These are phyloP conservation scores for Haemorhous mexicanus DNA, from an alignment of 2,113 vertebrate species.

Conservation along the genomic window DNA sequence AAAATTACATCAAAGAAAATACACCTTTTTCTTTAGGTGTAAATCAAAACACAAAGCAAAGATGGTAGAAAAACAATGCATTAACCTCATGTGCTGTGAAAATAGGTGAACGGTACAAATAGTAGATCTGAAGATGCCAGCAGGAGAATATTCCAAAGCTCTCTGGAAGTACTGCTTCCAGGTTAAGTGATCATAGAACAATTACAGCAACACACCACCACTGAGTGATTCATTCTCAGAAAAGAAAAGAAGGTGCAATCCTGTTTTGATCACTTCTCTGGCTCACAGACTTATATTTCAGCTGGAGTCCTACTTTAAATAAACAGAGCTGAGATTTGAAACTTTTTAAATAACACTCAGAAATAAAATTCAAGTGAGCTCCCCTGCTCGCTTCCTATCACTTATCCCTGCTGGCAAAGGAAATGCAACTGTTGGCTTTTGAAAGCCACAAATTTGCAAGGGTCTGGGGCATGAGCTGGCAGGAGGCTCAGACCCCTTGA, in stretches of 20 bases:
- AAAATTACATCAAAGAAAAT: slow-evolving; percentile 33
- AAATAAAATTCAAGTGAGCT: slow-evolving; percentile 9
- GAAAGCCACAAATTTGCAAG: slow-evolving; percentile 61
- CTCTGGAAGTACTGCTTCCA: slow-evolving; percentile 24
- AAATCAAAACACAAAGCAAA: slow-evolving; percentile 43
- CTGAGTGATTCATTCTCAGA: slow-evolving; percentile 23
- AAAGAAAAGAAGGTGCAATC: background rate
- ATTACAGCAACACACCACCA: background rate
- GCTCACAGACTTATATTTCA: slow-evolving; percentile 20
- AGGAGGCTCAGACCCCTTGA: slow-evolving; percentile 58
- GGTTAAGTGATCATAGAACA: slow-evolving; percentile 26
- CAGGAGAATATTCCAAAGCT: background rate
- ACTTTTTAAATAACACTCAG: slow-evolving; percentile 42
- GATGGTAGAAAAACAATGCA: background rate
- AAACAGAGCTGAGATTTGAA: slow-evolving; percentile 38
- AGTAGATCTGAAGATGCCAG: slow-evolving; percentile 11
- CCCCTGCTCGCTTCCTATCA: background rate
- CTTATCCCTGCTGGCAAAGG: slow-evolving; percentile 46
- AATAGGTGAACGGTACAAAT: slow-evolving; percentile 2
- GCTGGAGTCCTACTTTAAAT: slow-evolving; percentile 32
- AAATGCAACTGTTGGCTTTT: slow-evolving; percentile 66
- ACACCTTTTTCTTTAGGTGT: background rate
- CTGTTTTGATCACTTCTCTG: slow-evolving; percentile 32
- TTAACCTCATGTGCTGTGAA: slow-evolving; percentile 16
- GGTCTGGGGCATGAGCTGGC: slow-evolving; percentile 59